A percentile compares a stretch with the other conserved stretches of the same genome.
phyloP scores from a whole-genome alignment of 2,113 vertebrate species.

The Mormyrus lacerda region DNA sequence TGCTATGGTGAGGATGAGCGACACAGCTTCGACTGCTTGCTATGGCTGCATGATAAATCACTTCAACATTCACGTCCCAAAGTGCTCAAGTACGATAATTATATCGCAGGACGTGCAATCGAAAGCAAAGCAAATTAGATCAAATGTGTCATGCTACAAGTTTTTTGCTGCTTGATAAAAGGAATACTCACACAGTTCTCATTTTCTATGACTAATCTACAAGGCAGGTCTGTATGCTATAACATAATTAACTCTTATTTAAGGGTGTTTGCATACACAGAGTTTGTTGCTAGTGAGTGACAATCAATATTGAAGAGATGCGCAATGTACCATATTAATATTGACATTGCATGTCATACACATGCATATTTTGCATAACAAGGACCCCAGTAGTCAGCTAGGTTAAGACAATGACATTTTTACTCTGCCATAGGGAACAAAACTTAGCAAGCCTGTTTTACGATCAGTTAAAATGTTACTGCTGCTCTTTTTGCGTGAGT shows the following conservation, averaged over 20 bases:
- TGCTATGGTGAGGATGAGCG: slow-evolving; percentile 71
- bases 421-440: background rate
- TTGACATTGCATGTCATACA: background rate
- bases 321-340: background rate
- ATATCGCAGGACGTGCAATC: background rate
- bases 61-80: background rate
- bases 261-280: background rate
- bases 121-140: too few relatives aligned
- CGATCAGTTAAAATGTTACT: background rate
- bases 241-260: background rate
- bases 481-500: background rate
- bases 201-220: background rate
- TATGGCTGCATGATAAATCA: background rate
- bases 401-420: background rate
- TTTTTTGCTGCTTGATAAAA: background rate
- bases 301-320: background rate
- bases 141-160: too few relatives aligned
- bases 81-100: too few relatives aligned
- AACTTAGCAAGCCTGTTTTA: background rate
- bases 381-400: background rate
- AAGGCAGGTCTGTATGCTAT: background rate
- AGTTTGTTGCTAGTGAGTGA: background rate
- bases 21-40: background rate
- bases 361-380: background rate
- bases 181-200: background rate